Conservation (phyloP, 2,888 invertebrate genomes). For the Callinectes sapidus region DNA sequence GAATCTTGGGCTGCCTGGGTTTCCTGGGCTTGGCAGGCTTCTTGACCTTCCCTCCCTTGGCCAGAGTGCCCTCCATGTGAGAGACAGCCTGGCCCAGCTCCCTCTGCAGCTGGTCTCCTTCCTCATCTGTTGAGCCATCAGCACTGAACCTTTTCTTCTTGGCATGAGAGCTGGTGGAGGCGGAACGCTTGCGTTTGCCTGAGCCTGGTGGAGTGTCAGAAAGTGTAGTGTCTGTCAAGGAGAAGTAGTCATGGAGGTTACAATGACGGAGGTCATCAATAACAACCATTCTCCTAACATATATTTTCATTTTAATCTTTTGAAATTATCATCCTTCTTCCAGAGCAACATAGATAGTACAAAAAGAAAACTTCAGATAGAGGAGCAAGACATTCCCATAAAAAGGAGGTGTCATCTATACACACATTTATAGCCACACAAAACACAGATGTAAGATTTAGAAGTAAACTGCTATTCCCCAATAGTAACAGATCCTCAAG, state of each 20-base stretch:
- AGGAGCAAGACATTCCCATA: neutral
- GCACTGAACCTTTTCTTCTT: neutral
- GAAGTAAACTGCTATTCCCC: no score
- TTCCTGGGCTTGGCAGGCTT: conserved; percentile 5
- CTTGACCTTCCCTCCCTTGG: neutral
- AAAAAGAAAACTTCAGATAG: neutral
- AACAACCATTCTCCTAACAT: neutral
- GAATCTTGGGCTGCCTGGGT: neutral
- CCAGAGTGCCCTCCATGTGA: conserved; percentile 50
- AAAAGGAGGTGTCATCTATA: no score
- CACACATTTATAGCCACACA: no score
- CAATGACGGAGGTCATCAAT: neutral
- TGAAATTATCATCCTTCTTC: neutral
- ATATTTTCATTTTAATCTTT: neutral
- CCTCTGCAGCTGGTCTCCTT: conserved; percentile 36
- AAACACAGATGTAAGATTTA: no score
- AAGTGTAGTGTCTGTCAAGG: conserved; percentile 7
- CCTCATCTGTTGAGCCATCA: conserved; percentile 20
- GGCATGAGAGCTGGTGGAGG: neutral
- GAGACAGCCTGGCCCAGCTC: conserved; percentile 49
- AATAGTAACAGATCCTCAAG: neutral
- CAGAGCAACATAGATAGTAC: neutral
- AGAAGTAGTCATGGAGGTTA: neutral
- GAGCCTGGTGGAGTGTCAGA: neutral
- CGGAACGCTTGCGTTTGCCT: neutral